phyloP scores from a whole-genome alignment of 2,797 vertebrate species.

The Corythornis leucogaster region DNA sequence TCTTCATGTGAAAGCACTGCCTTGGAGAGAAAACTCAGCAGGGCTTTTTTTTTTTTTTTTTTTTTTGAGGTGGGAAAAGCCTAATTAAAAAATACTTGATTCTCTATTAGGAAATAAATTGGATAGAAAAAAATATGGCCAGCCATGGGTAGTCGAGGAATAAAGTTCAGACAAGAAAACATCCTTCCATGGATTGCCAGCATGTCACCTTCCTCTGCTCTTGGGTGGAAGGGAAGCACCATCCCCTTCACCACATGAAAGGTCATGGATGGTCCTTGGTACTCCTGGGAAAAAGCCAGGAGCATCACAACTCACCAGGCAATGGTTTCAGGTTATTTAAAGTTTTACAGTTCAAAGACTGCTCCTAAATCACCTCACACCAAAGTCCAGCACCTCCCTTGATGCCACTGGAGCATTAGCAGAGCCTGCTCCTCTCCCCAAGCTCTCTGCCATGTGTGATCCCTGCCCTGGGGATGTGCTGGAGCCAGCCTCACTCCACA shows the following conservation, averaged over 20 bases:
- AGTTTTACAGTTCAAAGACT: neutral
- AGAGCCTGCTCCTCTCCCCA: neutral
- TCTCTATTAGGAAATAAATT: neutral
- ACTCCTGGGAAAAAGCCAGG: neutral
- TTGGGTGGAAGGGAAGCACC: neutral
- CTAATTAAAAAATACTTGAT: neutral
- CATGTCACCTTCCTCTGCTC: neutral
- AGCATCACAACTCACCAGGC: neutral
- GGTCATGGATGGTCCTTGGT: neutral
- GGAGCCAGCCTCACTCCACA: neutral
- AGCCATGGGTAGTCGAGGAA: neutral
- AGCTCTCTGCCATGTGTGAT: rapidly evolving
- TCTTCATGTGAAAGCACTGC: neutral
- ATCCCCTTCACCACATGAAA: neutral
- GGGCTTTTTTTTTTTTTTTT: neutral
- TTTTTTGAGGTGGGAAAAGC: neutral
- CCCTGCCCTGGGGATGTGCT: neutral
- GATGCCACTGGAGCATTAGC: neutral
- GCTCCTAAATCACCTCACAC: neutral
- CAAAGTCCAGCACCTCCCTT: neutral
- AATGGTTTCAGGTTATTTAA: neutral
- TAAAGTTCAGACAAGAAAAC: neutral
- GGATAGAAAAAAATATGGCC: neutral
- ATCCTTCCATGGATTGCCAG: neutral
- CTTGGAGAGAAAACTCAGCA: neutral